A percentile compares a stretch with the other conserved stretches of the same genome.
Evolutionary conservation across 2,888 invertebrate genomes (phyloP).

Genomic region (Cecidostiba fungosa): DNA sequence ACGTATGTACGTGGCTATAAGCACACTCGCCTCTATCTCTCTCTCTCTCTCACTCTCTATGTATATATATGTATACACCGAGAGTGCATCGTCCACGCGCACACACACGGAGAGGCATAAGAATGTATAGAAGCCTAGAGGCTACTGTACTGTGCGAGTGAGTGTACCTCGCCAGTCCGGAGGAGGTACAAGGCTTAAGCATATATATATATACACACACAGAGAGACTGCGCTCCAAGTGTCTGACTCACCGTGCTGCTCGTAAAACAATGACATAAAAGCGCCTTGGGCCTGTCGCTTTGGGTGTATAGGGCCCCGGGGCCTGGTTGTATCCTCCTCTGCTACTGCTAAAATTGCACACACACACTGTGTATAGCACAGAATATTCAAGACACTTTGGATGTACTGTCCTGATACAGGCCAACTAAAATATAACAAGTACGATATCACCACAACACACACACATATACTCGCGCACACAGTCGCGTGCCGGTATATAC

Average conservation of each 20-base stretch:
- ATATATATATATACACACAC: neutral
- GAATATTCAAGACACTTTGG: neutral
- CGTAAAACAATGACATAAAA: slow-evolving; percentile 70
- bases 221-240: slow-evolving; percentile 39
- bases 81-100: neutral
- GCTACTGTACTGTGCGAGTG: too few relatives aligned
- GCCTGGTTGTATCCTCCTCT: neutral
- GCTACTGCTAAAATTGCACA: neutral
- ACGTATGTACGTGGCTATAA: slow-evolving; percentile 2
- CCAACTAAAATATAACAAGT: too few relatives aligned
- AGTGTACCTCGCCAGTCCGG: neutral
- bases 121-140: too few relatives aligned
- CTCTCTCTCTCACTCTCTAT: neutral
- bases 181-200: neutral
- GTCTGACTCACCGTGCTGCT: slow-evolving; percentile 72
- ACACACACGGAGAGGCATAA: neutral
- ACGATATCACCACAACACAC: neutral
- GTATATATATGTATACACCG: slow-evolving; percentile 55
- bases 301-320: neutral
- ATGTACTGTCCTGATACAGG: too few relatives aligned
- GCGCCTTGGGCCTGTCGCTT: slow-evolving; percentile 49
- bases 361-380: neutral
- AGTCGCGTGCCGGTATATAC: neutral
- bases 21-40: neutral
- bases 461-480: neutral